Evolutionary conservation across 2,797 vertebrate species (phyloP).

Genomic region (Diceros bicornis): DNA sequence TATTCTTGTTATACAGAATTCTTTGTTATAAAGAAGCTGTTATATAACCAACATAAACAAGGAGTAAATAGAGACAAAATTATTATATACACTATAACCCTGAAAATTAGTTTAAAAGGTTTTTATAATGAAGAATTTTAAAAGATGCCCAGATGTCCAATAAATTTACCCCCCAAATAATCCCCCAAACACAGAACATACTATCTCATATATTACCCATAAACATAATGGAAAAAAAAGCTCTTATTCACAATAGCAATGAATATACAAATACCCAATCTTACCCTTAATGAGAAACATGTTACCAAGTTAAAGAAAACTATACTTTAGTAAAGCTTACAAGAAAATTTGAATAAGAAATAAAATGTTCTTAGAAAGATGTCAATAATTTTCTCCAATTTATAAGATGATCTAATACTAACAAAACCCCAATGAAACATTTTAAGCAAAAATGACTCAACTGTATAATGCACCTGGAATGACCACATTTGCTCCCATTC

Average conservation of each 20-base stretch:
- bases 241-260: neutral
- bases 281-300: constrained; percentile 35
- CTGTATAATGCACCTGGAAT: neutral
- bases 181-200: neutral
- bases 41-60: neutral
- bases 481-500: neutral
- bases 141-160: neutral
- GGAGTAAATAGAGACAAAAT: constrained; percentile 37
- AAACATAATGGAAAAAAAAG: constrained; percentile 18
- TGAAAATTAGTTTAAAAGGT: neutral
- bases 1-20: neutral
- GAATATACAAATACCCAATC: constrained; percentile 15
- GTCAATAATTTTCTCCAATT: neutral
- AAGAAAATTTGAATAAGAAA: neutral
- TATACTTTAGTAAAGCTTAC: neutral
- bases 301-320: constrained; percentile 11
- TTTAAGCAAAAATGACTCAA: neutral
- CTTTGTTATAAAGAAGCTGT: neutral
- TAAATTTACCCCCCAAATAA: neutral
- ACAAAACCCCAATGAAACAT: constrained; percentile 25
- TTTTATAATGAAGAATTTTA: constrained; percentile 47
- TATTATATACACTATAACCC: neutral
- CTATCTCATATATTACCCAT: neutral
- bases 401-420: constrained; percentile 22
- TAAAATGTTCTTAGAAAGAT: constrained; percentile 45